phyloP scores from a whole-genome alignment of 92 coral and sea anemone genomes.

The Porites cylindrica region DNA sequence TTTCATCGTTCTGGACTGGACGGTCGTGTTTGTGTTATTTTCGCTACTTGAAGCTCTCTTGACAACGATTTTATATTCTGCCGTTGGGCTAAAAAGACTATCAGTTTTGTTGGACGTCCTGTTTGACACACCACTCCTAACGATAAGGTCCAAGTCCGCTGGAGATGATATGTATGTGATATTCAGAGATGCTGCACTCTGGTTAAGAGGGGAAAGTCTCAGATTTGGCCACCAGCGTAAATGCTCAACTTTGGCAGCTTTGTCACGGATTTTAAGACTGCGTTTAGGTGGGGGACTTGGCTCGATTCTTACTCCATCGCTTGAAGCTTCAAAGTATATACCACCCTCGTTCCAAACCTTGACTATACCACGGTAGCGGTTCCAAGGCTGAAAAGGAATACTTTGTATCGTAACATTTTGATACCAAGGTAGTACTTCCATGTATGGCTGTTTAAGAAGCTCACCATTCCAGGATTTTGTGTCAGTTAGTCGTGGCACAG shows the following conservation, averaged over 20 bases:
- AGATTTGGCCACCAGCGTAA: slow-evolving; percentile 71
- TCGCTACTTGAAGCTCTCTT: slow-evolving; percentile 68
- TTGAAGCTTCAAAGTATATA: slow-evolving; percentile 56
- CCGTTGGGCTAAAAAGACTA: slow-evolving; percentile 68
- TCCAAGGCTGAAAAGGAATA: slow-evolving; percentile 70
- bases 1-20: slow-evolving; percentile 69
- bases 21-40: slow-evolving; percentile 81
- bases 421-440: slow-evolving; percentile 67
- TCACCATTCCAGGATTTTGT: slow-evolving; percentile 70
- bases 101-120: slow-evolving; percentile 32
- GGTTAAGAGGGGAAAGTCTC: slow-evolving; percentile 66
- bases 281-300: slow-evolving; percentile 77
- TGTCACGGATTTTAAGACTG: slow-evolving; percentile 58
- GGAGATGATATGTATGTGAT: slow-evolving; percentile 70
- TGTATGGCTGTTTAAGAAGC: slow-evolving; percentile 55
- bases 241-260: slow-evolving; percentile 66
- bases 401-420: slow-evolving; percentile 55
- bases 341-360: slow-evolving; percentile 69
- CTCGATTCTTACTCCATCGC: slow-evolving; percentile 69
- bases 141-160: slow-evolving; percentile 47
- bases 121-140: slow-evolving; percentile 27
- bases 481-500: slow-evolving; percentile 35
- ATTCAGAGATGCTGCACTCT: slow-evolving; percentile 57
- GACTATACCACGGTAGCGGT: slow-evolving; percentile 73
- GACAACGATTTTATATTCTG: slow-evolving; percentile 71